Evolutionary conservation across 2,888 invertebrate genomes (phyloP).

Genomic region (Tinea semifulvella): DNA sequence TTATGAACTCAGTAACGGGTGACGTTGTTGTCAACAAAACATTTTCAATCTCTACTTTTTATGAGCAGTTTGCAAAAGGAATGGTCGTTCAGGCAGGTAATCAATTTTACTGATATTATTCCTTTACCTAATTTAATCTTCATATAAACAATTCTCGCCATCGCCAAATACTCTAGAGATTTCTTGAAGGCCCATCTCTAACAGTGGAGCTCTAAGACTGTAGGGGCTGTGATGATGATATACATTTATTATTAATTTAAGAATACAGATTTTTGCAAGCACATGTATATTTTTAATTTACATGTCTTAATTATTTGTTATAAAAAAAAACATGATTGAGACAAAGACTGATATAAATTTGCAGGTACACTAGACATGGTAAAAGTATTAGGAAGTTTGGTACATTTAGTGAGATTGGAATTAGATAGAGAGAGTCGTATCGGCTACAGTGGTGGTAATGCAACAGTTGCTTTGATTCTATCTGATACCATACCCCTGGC

Average conservation of each 20-base stretch:
- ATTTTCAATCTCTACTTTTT: slow-evolving; percentile 55
- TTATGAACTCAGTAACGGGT: slow-evolving; percentile 65
- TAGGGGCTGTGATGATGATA: no score
- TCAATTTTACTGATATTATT: background rate
- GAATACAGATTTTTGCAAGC: no score
- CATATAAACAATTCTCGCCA: no score
- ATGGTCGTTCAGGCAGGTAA: slow-evolving; percentile 16
- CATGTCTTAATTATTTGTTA: no score
- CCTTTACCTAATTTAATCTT: background rate
- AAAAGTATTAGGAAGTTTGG: slow-evolving; percentile 15
- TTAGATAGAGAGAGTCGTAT: slow-evolving; percentile 1
- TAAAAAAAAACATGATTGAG: no score
- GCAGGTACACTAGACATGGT: slow-evolving; percentile 19
- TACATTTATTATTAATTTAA: no score
- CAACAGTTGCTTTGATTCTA: slow-evolving; percentile 20
- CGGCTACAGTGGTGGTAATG: slow-evolving; percentile 20
- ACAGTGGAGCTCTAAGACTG: no score
- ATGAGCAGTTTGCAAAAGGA: slow-evolving; percentile 28
- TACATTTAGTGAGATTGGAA: background rate
- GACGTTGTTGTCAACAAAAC: slow-evolving; percentile 61
- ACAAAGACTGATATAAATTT: no score
- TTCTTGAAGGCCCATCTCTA: no score
- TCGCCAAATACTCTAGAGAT: no score
- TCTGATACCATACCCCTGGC: slow-evolving; percentile 20
- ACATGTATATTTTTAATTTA: no score